Base-by-base conservation (phyloP, 2,113 vertebrate species). In the Macheiramphus alcinus region DNA sequence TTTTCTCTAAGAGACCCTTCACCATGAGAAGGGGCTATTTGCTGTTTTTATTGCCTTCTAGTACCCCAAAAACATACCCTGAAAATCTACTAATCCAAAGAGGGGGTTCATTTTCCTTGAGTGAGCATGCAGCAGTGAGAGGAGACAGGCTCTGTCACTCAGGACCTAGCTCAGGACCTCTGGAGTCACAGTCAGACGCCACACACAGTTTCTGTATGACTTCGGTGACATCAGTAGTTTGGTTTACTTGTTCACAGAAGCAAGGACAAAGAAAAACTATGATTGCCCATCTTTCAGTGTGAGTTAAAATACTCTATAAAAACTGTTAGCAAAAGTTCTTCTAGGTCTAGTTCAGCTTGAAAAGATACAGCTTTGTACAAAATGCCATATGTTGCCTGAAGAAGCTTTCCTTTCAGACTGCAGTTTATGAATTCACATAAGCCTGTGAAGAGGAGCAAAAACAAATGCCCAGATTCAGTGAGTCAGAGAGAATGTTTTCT, bases 371-470 rank as follows among this genome's bases (percentile, higher is more conserved):
- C 67, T 90, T 82, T 86, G 55, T 95, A 73, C 29, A 70, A 80
- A 88, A 83, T 72, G 43, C 76, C 48, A 13, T 68, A 65, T 43
- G 47, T 73, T 95, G 86, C 81, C 88, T 88, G 67, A 73, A 0
- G 2, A 88, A 90, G 71, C 58, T 88, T 90, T 86, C 75, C 42
- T 80, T 90, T 92, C 79, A 88, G 74, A 93, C 80, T 90, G 67
- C 55, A 62, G 42, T 76, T 88, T 62, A 82, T 85, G 78, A 93
- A 91, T 95, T 93, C 72, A 73, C 29, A 50, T 59, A 82, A 90
- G 48, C 26, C 32, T 75, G 27, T 86, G 74, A 95, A 96, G 94
- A 92, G 90, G 34, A 91, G 67, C 68, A 74, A 91, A 96, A 94
- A n/a, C 59, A 96, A 96, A 88, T 78, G 74, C 59, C 55, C 5